Base-by-base conservation (phyloP, 2,113 vertebrate genomes). In the Elachura formosa region DNA sequence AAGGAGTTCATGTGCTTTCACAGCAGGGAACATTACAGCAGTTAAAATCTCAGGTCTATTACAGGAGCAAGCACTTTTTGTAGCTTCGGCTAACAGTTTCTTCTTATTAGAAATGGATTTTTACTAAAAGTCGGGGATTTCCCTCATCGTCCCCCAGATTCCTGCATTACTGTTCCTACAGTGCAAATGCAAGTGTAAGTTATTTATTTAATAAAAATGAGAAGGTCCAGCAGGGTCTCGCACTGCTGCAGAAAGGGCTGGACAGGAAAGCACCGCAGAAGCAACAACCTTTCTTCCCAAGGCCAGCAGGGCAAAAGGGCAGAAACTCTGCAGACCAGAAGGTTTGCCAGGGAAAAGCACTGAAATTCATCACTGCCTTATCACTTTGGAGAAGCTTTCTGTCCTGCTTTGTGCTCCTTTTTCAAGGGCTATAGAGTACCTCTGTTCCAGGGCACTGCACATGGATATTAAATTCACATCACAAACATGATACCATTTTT, bases 401-500 rank as follows among this genome's bases (percentile, higher is more conserved):
- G 72, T 72, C 80, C 91, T 93, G 86, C 43, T 52, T 77, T 59
- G 25, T 52, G 64, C 72, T 84, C 40, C 43, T 78, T 89, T 90
- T 77, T 24, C 89, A 90, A 89, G 48, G 83, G 89, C 84, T 95
- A 81, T 95, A 84, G 95, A 96, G 83, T 34, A 89, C 36, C 87
- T 94, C 68, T 93, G 89, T 94, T 94, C 64, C 90, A 90, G 73
- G 73, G 91, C 83, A 90, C 28, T 92, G 86, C 89, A 89, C 83
- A 72, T 33, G 77, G 90, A 75, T 84, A 89, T 91, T 87, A 90
- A 89, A 94, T 87, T 91, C 94, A 89, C 91, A 95, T 89, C 87
- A 76, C 77, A 95, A 92, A 91, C 80, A 87, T 54, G 77, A 89
- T 93, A 90, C 62, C 84, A 61, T 71, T 94, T 87, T 84, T 94